A percentile compares a stretch with the other conserved stretches of the same genome.
phyloP scores from a whole-genome alignment of 2,888 invertebrate species.

The Eupithecia inturbata region DNA sequence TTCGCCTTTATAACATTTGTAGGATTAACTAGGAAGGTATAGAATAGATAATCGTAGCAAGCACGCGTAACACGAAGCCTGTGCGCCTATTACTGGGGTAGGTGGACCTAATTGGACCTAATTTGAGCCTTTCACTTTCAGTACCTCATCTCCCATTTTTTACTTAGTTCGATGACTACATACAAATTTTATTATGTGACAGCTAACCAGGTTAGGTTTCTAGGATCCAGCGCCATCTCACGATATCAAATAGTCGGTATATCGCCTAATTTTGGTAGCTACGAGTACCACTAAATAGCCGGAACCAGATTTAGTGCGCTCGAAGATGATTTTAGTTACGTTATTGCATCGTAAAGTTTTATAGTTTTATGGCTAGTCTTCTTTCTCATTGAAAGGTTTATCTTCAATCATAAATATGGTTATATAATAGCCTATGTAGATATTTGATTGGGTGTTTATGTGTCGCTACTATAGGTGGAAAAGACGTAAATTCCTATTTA shows the following conservation, averaged over 20 bases:
- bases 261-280: constrained; percentile 60
- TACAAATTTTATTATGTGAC: constrained; percentile 10
- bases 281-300: constrained; percentile 60
- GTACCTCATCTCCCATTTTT: too few species aligned
- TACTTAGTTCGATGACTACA: too few species aligned
- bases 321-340: constrained; percentile 52
- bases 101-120: too few species aligned
- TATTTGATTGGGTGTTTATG: constrained; percentile 34
- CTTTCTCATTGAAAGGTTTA: constrained; percentile 38
- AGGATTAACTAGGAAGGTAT: not conserved
- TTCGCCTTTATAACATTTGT: too few species aligned
- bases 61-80: too few species aligned
- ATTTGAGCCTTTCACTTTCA: too few species aligned
- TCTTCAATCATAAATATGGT: constrained; percentile 35
- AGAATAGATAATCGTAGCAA: too few species aligned
- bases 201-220: constrained; percentile 14
- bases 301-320: constrained; percentile 54
- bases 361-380: constrained; percentile 44
- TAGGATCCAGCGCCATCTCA: constrained; percentile 15
- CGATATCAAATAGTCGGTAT: constrained; percentile 21
- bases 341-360: constrained; percentile 47
- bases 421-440: constrained; percentile 35
- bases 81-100: too few species aligned
- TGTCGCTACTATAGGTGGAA: constrained; percentile 25
- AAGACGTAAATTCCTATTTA: constrained; percentile 31